Percentiles rank a stretch among this genome's conserved stretches.
These are phyloP conservation scores for Sebastes goodei DNA, from an alignment of 2,797 vertebrate genomes.

Conservation along the genomic window DNA sequence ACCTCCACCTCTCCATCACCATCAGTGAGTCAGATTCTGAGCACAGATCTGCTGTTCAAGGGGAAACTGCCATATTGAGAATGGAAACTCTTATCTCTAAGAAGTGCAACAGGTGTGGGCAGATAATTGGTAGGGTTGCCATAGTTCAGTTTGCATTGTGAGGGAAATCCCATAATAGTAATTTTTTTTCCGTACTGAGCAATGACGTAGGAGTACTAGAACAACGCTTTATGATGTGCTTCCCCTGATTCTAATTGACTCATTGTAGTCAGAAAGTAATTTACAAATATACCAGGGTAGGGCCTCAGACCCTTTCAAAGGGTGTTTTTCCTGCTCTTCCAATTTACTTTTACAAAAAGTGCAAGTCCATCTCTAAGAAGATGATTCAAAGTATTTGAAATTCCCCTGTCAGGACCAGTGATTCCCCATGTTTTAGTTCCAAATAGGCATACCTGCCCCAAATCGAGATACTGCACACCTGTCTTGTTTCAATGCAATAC, in stretches of 20 bases:
- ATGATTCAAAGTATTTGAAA: not conserved
- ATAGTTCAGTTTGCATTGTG: not conserved
- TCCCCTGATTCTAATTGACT: not conserved
- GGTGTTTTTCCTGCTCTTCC: not conserved
- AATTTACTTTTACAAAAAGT: not conserved
- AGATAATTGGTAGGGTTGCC: not conserved
- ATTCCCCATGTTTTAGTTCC: not conserved
- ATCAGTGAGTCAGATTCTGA: not conserved
- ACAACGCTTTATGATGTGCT: not conserved
- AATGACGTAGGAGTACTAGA: not conserved
- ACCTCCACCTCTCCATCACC: not conserved
- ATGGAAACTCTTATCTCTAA: not conserved
- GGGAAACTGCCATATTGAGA: not conserved
- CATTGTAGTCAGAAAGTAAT: not conserved
- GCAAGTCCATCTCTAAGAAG: not conserved
- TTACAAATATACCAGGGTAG: not conserved
- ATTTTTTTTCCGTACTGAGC: not conserved
- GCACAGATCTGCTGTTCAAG: not conserved
- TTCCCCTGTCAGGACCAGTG: not conserved
- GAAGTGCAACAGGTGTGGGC: constrained; percentile 3
- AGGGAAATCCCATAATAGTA: not conserved
- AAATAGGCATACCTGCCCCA: not conserved
- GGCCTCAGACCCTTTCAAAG: not conserved
- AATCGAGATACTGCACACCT: not conserved
- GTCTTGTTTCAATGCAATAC: not conserved